A percentile compares a stretch with the other conserved stretches of the same genome.
These are phyloP conservation scores for Polypedilum pembai DNA, from an alignment of 1,140 invertebrate genomes.

Conservation along the genomic window DNA sequence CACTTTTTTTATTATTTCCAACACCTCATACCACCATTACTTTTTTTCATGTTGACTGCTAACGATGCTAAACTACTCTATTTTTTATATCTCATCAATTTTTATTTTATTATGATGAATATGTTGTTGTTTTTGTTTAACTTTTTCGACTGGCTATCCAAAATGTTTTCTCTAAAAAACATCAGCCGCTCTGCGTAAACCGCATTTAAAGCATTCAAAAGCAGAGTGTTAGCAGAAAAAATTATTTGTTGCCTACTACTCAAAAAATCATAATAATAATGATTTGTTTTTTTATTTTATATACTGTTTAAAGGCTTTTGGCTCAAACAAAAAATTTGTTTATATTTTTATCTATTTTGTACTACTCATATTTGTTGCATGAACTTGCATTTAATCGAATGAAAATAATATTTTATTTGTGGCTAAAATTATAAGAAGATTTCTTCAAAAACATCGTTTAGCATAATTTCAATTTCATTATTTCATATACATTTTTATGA, in stretches of 20 bases:
- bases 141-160: not conserved
- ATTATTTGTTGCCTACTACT: not conserved
- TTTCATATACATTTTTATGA: too few relatives aligned
- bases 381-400: not conserved
- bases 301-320: slow-evolving; percentile 5
- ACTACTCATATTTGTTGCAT: slow-evolving; percentile 3
- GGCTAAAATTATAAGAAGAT: not conserved
- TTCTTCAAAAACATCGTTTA: too few relatives aligned
- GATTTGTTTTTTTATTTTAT: too few relatives aligned
- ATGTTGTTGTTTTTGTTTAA: not conserved
- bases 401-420: not conserved
- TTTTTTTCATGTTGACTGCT: slow-evolving; percentile 1
- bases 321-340: not conserved
- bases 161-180: not conserved
- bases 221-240: not conserved
- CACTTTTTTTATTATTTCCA: not conserved
- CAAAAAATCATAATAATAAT: too few relatives aligned
- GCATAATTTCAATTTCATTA: too few relatives aligned
- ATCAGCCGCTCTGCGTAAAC: too few relatives aligned
- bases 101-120: not conserved
- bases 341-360: not conserved
- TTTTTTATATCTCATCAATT: not conserved
- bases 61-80: not conserved
- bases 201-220: too few relatives aligned
- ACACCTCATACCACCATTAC: too few relatives aligned